Conservation (phyloP, 1,140 invertebrate genomes). For the Lanistes nyassanus region DNA sequence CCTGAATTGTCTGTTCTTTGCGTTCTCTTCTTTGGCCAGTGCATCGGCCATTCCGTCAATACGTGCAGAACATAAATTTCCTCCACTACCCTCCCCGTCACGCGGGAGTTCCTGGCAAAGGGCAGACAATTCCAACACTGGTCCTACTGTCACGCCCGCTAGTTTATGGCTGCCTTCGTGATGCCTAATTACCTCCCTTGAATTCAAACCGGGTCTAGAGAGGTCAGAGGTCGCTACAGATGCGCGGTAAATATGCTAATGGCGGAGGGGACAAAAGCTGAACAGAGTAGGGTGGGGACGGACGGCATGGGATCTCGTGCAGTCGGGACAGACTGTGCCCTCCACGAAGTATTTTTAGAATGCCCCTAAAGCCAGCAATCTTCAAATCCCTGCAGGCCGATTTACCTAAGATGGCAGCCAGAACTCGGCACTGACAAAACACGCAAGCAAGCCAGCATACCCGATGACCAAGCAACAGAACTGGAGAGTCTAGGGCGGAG, state of each 20-base stretch:
- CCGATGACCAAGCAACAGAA: too few species aligned
- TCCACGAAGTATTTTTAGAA: too few species aligned
- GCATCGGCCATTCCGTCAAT: neutral
- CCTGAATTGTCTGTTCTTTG: neutral
- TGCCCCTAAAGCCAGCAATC: too few species aligned
- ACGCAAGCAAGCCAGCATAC: too few species aligned
- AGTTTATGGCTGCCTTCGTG: conserved; percentile 1
- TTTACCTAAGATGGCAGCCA: too few species aligned
- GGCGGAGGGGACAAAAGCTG: neutral
- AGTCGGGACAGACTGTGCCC: too few species aligned
- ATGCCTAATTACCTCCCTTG: conserved; percentile 12
- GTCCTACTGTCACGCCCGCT: conserved; percentile 6
- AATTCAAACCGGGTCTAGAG: conserved; percentile 8
- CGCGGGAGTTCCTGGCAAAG: conserved; percentile 5
- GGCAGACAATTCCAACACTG: conserved; percentile 10
- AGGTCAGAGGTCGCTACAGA: conserved; percentile 4
- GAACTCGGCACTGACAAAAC: too few species aligned
- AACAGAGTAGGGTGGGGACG: neutral
- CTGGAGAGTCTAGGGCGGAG: too few species aligned
- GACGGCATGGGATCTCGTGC: too few species aligned
- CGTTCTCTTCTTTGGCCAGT: neutral
- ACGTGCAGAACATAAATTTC: conserved; percentile 7
- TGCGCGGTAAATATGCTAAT: conserved; percentile 11
- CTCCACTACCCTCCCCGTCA: neutral
- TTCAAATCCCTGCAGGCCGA: too few species aligned